phyloP scores from a whole-genome alignment of 2,888 invertebrate genomes.

The Eupithecia subfuscata region DNA sequence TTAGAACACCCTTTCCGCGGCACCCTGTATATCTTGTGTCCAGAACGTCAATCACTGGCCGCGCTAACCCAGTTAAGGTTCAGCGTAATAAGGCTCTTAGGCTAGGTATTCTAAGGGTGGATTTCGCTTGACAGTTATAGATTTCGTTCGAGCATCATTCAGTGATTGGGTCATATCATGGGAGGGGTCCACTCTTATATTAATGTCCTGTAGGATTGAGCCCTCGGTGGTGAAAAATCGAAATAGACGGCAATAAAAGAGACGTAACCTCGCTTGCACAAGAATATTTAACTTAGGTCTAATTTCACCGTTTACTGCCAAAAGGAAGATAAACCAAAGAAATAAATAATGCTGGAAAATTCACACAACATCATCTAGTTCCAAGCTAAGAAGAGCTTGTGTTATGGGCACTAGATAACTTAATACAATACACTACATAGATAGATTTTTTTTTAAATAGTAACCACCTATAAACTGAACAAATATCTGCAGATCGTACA shows the following conservation, averaged over 20 bases:
- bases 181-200: background rate
- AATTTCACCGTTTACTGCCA: too few species aligned
- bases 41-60: conserved; percentile 45
- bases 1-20: too few species aligned
- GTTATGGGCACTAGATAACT: too few species aligned
- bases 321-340: too few species aligned
- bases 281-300: background rate
- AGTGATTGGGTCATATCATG: background rate
- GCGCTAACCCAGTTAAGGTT: conserved; percentile 30
- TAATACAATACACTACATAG: too few species aligned
- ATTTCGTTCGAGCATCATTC: conserved; percentile 1
- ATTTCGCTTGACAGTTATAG: background rate
- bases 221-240: background rate
- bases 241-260: background rate
- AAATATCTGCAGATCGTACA: background rate
- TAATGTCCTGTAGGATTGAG: background rate
- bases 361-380: too few species aligned
- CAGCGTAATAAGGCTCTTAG: conserved; percentile 7
- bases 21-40: conserved; percentile 36
- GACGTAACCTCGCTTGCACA: background rate
- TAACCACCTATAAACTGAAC: too few species aligned
- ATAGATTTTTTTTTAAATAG: too few species aligned
- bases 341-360: too few species aligned
- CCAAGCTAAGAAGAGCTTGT: too few species aligned
- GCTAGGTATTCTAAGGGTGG: background rate